Conservation (phyloP, 2,797 vertebrate genomes). For the Pogoniulus pusillus region DNA sequence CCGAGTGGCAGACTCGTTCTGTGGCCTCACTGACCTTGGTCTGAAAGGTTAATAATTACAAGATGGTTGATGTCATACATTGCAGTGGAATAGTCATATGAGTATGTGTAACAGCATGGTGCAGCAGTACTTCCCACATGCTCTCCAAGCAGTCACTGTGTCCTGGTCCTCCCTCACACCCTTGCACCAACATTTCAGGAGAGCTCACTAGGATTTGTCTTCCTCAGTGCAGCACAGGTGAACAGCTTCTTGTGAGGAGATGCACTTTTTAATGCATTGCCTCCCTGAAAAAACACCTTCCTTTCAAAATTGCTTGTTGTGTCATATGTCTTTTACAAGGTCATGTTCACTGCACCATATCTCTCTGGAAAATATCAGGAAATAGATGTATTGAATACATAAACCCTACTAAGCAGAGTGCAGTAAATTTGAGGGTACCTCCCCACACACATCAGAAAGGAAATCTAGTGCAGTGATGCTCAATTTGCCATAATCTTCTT, state of each 20-base stretch:
- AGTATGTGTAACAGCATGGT: rapidly evolving
- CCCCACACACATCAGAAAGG: background rate
- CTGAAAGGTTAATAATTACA: background rate
- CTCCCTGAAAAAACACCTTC: background rate
- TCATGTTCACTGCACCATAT: background rate
- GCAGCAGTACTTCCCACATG: background rate
- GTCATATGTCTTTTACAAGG: background rate
- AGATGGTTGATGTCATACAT: background rate
- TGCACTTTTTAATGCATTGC: background rate
- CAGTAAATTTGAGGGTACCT: background rate
- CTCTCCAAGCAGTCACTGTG: background rate
- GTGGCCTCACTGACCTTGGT: background rate
- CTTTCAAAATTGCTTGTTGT: background rate
- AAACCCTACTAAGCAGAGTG: background rate
- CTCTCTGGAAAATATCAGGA: background rate
- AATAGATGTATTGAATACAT: background rate
- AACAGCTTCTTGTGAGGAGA: background rate
- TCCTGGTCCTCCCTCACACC: background rate
- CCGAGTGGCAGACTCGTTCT: rapidly evolving
- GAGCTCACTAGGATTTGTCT: background rate
- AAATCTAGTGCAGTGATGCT: background rate
- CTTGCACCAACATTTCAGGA: rapidly evolving
- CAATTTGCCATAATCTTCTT: background rate
- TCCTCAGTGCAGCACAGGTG: background rate
- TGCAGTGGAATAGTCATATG: background rate